These are phyloP conservation scores for Helicoverpa assulta DNA, from an alignment of 2,888 invertebrate species.

Conservation along the genomic window DNA sequence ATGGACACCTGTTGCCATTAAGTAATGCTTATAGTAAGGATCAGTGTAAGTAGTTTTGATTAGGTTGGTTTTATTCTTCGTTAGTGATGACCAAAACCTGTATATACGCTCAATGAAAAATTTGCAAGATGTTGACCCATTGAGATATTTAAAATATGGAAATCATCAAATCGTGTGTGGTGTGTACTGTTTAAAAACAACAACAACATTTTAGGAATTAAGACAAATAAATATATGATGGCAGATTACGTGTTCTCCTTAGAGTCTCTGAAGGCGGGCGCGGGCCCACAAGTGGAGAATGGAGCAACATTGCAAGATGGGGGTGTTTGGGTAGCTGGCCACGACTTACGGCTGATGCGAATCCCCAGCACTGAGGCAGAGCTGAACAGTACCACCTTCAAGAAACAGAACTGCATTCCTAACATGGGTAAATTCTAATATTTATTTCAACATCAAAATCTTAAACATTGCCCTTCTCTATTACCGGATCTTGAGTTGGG, in stretches of 20 bases:
- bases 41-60: too few relatives aligned
- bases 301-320: conserved; percentile 86
- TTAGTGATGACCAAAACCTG: too few relatives aligned
- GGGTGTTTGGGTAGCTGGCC: conserved; percentile 84
- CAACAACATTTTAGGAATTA: too few relatives aligned
- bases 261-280: conserved; percentile 83
- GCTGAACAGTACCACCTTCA: conserved; percentile 73
- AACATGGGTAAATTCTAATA: conserved; percentile 75
- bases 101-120: too few relatives aligned
- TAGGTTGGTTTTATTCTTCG: too few relatives aligned
- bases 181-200: too few relatives aligned
- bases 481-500: neutral
- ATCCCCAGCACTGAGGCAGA: conserved; percentile 79
- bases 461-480: neutral
- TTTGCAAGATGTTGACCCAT: too few relatives aligned
- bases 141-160: too few relatives aligned
- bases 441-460: neutral
- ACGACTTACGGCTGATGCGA: conserved; percentile 77
- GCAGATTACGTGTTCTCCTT: neutral
- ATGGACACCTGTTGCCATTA: too few relatives aligned
- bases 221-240: neutral
- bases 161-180: too few relatives aligned
- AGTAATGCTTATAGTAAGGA: too few relatives aligned
- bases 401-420: conserved; percentile 81
- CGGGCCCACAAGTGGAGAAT: conserved; percentile 82